Base-by-base conservation (phyloP, 2,888 invertebrate species). In the Lymantria monacha region DNA sequence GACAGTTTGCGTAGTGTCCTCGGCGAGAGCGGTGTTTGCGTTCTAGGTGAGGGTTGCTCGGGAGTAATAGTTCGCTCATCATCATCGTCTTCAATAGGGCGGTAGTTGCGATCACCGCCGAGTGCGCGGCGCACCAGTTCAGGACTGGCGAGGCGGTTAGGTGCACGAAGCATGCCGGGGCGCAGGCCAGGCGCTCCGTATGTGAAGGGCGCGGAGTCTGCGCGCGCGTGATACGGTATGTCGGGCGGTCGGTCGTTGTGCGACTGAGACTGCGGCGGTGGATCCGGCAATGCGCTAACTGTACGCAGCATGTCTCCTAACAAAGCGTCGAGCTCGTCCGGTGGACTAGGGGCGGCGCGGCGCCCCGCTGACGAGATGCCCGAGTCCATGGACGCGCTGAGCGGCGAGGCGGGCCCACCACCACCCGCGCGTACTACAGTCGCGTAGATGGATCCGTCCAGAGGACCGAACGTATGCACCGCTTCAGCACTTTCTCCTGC, bases 371-470 rank as follows among this genome's bases (percentile, higher is more conserved):
- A 96, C 74, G 96, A 96, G 74, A 97, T 97, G 72, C 97, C 97
- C 71, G 96, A 97, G 93, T 97, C 97, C 95, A 97, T 96, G 86
- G 97, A 97, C 82, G 96, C 95, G 74, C 96, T 96, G 85, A 96
- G 94, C 72, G 95, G 95, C 76, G 95, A 95, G 70, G 94, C 93
- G 49, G 86, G 84, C 60, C 87, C 86, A 67, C 87, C 84, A 70
- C 81, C 83, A 70, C 83, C 81, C 64, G 84, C 83, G 65, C 91
- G 86, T 69, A 89, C 86, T 64, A 94, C 94, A 51, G 94, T 94
- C 64, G 97, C 97, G 93, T 97, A 97, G 73, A 97, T 94, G 73
- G 97, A 97, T 69, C 97, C 97, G 94, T 97, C 97, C 71, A 97
- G 92, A 42, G 97, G 97, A 40, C 96, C 97, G 81, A 95, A 95